Evolutionary conservation across 1,140 invertebrate genomes (phyloP).

Genomic region (Melitaea cinxia): DNA sequence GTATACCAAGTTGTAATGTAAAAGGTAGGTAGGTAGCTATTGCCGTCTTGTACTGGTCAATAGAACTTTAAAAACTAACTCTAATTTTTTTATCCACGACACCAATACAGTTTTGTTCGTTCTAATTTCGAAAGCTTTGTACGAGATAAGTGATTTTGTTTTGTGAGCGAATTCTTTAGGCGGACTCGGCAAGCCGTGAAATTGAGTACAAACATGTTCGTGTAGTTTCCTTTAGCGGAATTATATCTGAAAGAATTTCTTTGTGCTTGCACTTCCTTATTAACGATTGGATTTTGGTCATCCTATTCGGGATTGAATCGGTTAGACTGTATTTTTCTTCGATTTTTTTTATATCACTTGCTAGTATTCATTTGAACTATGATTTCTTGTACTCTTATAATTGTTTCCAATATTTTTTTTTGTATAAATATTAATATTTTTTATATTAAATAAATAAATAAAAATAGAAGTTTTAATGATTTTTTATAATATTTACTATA

Average conservation of each 20-base stretch:
- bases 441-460: no score
- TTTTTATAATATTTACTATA: no score
- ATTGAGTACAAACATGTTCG: conserved; percentile 66
- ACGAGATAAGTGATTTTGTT: conserved; percentile 56
- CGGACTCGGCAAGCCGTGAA: conserved; percentile 57
- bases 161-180: conserved; percentile 57
- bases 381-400: no score
- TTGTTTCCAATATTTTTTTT: no score
- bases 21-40: neutral
- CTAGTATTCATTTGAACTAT: no score
- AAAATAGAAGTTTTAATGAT: no score
- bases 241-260: conserved; percentile 54
- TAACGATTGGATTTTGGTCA: neutral
- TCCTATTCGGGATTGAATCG: neutral
- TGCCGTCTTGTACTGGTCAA: neutral
- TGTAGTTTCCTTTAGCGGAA: conserved; percentile 51
- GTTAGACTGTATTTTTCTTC: no score
- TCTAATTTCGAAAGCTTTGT: conserved; percentile 44
- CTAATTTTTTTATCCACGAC: neutral
- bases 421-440: no score
- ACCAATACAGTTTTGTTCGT: conserved; percentile 9
- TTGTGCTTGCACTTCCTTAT: neutral
- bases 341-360: no score
- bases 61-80: neutral
- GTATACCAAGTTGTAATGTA: no score